phyloP scores from a whole-genome alignment of 2,113 vertebrate genomes.

The Ploceus nigricollis region DNA sequence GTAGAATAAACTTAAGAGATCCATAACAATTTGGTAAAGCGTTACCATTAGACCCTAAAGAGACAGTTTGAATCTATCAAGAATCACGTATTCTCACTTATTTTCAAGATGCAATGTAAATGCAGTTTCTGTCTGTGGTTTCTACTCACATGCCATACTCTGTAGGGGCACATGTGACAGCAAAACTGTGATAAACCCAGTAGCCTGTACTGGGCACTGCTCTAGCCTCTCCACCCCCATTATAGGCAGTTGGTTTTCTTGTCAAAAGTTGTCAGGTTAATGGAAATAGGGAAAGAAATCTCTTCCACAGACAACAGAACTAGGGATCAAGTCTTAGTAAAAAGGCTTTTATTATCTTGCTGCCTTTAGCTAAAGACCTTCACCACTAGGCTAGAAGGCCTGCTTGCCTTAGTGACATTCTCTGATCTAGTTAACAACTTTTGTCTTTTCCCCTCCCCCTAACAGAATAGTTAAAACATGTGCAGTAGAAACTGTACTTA shows the following conservation, averaged over 20 bases:
- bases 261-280: neutral
- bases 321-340: neutral
- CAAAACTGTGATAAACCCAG: neutral
- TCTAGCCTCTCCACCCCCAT: neutral
- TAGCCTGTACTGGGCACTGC: neutral
- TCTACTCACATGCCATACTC: neutral
- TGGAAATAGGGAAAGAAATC: neutral
- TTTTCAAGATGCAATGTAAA: neutral
- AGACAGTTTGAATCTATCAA: neutral
- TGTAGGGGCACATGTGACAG: neutral
- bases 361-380: neutral
- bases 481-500: neutral
- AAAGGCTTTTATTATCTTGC: neutral
- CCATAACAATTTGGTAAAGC: neutral
- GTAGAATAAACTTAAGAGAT: neutral
- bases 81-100: neutral
- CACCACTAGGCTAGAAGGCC: neutral
- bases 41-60: neutral
- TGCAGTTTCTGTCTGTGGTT: neutral
- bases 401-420: neutral
- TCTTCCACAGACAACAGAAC: neutral
- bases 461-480: neutral
- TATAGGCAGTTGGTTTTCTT: neutral
- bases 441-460: fast-evolving
- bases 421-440: neutral